Conservation (phyloP, 30 jellyfish, hydroid and myxozoan genomes). For the Nemopilema nomurai region DNA sequence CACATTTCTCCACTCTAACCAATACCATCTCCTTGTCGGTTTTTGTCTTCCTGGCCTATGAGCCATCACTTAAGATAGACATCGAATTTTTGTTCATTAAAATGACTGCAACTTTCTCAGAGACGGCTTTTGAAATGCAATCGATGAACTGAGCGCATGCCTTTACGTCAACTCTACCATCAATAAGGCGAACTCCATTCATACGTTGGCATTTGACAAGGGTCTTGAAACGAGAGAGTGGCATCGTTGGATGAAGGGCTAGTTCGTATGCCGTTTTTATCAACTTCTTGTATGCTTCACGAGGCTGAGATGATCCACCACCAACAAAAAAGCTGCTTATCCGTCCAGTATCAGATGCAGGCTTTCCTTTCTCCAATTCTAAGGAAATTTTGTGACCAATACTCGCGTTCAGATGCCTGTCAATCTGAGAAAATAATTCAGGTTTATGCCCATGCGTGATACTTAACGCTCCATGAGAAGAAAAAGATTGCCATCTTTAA, state of each 20-base stretch:
- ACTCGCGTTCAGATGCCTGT: constrained; percentile 11
- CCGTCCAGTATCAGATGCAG: background rate
- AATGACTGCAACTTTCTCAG: constrained; percentile 37
- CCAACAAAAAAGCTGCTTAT: constrained; percentile 20
- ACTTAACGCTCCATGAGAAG: too few species aligned
- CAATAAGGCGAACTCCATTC: constrained; percentile 35
- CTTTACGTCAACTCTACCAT: constrained; percentile 16
- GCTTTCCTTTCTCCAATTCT: constrained; percentile 10
- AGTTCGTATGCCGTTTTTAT: constrained; percentile 20
- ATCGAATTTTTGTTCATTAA: too few species aligned
- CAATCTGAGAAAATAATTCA: background rate
- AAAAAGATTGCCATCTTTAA: too few species aligned
- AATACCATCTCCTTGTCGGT: constrained; percentile 55
- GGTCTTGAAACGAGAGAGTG: constrained; percentile 18
- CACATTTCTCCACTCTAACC: constrained; percentile 60
- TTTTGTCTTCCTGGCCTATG: constrained; percentile 61
- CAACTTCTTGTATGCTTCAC: background rate
- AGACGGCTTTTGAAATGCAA: constrained; percentile 30
- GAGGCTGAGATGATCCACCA: constrained; percentile 30
- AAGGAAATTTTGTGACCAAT: constrained; percentile 18
- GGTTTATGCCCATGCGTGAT: background rate
- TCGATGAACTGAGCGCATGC: constrained; percentile 35
- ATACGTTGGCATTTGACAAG: constrained; percentile 38
- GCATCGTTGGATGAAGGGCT: background rate
- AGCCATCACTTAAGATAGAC: constrained; percentile 53